Conservation (phyloP, 1,140 invertebrate species). For the Penaeus chinensis region DNA sequence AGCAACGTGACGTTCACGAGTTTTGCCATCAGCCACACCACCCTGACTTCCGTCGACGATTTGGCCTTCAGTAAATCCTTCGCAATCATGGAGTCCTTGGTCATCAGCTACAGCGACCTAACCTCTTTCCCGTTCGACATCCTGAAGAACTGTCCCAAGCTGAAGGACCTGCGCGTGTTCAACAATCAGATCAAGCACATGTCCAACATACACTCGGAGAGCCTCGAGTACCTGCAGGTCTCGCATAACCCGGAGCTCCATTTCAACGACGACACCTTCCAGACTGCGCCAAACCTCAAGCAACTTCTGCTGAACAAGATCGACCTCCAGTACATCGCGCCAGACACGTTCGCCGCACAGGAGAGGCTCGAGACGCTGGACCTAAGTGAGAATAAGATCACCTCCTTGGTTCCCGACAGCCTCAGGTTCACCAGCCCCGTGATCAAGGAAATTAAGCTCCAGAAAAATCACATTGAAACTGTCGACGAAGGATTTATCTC, state of each 20-base stretch:
- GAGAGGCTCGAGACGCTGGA: neutral
- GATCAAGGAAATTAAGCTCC: conserved; percentile 21
- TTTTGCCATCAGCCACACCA: conserved; percentile 36
- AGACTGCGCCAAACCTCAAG: conserved; percentile 14
- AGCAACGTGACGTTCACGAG: conserved; percentile 16
- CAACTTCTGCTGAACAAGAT: conserved; percentile 33
- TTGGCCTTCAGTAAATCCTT: conserved; percentile 5
- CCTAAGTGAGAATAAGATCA: conserved; percentile 11
- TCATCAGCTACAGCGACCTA: conserved; percentile 21
- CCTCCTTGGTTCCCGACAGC: neutral
- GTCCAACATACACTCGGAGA: conserved; percentile 25
- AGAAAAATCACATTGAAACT: neutral
- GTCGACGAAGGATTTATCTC: conserved; percentile 7
- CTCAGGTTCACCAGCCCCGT: neutral
- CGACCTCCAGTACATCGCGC: neutral
- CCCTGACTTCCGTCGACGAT: neutral
- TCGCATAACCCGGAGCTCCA: conserved; percentile 18
- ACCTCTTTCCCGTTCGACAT: conserved; percentile 37
- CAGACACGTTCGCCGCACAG: neutral
- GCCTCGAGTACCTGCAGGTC: conserved; percentile 29
- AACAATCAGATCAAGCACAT: conserved; percentile 33
- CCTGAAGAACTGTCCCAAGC: neutral
- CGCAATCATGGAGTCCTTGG: neutral
- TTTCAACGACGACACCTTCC: conserved; percentile 26
- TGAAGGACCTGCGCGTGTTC: conserved; percentile 39